Evolutionary conservation across 1,140 invertebrate species (phyloP), one percentile per base, ranked within the genome.

Genomic region (Mercenaria mercenaria): DNA sequence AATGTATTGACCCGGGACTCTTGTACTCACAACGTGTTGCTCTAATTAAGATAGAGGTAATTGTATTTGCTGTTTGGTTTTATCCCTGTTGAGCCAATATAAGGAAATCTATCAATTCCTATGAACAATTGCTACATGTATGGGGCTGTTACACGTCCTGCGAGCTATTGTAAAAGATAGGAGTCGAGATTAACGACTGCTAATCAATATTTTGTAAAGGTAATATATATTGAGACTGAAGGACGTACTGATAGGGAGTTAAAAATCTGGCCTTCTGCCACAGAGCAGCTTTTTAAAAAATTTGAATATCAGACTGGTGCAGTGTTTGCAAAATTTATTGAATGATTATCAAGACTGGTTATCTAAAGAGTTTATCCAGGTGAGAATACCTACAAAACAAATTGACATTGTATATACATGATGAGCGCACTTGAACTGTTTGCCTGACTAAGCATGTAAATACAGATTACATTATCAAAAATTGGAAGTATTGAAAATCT

Each of bases 391-490:
- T 37, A 56, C 43, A 20, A 34, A 59, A 79, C 43, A 59, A 79
- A 52, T 26, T 79, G 76, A 79, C 47, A 52, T 52, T 79, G 32
- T 52, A 29, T 50, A 18, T 37, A 79, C 29, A 59, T 34, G 47
- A 52, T 76, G 64, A 85, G 64, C 32, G 50, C 41, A 34, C 23
- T 85, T 74, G 41, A 50, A 74, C 39, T 23, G 34, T 23, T 34
- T 29, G 67, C 10, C 83, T 74, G 83, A 85, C 83, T 85, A 76
- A 76, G 83, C 83, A 85, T 85, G 83, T 72, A 85, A 85, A 85
- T 85, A 85, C 39, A 52, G 83, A 85, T 85, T 50, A 76, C 29
- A 23, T 74, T 85, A 85, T 85, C 83, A 74, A 56, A 74, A 72
- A 29, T 37, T 50, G 67, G 67, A 72, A 47, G n/a, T 85, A 85